Evolutionary conservation across 2,797 vertebrate genomes (phyloP), one percentile per base, ranked within the genome.

Genomic region (Falco rusticolus): DNA sequence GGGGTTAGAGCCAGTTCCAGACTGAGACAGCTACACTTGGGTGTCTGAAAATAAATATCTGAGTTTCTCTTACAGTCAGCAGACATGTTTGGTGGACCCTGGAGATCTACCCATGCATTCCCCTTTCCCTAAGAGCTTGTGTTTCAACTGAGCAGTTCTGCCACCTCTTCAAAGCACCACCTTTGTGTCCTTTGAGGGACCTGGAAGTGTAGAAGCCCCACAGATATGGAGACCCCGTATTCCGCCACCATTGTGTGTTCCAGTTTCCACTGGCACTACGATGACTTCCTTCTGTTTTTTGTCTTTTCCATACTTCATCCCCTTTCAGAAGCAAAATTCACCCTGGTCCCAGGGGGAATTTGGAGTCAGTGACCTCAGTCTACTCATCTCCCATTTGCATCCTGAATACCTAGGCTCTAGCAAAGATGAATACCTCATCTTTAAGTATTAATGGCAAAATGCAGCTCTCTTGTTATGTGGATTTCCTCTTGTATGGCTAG

Each of bases 381-480:
- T 70, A 11, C 47, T 31, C 28, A 14, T 12, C 13, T 51, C n/a
- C n/a, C 26, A 5, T 47, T 34, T 71, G 31, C 14, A n/a, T 14
- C 1, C 39, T 0, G 4, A 54, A 22, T 15, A 22, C 6, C 31
- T 19, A 3, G 18, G 5, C 51, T 45, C 17, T 45, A 45, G 45
- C 17, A 19, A 45, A 45, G 45, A 18, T 10, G 45, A 45, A 45
- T 19, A 45, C 18, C 45, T 63, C 50, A 65, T 6, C 39, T 39
- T 28, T 3, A 39, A 63, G 29, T 47, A 59, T 39, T 65, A 22
- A 51, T 39, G 33, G 21, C 24, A 53, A 69, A 80, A 71, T 19
- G 11, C 24, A 53, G 5, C 20, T 13, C 26, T 39, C 17, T 18
- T 2, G 4, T 68, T 21, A 11, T 5, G 31, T 0, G 9, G 16